Evolutionary conservation across 2,888 invertebrate genomes (phyloP), one percentile per base, ranked within the genome.

Genomic region (Sphaerophoria taeniata): DNA sequence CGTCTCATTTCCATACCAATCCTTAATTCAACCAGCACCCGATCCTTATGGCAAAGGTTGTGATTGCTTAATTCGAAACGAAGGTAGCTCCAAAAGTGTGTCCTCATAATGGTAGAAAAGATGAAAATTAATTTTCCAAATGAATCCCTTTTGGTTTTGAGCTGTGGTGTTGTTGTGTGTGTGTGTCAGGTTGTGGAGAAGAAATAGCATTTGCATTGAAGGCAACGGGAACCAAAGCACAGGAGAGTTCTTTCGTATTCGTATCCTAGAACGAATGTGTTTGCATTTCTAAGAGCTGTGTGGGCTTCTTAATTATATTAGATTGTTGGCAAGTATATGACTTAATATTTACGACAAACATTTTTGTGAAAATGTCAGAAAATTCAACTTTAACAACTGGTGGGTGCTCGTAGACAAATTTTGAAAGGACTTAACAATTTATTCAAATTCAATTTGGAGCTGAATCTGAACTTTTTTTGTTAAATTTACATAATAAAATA

Each of bases 121-220:
- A 70, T 72, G 70, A 51, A 77, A 83, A 83, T 78, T 83, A 56
- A 73, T 83, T 83, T 74, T 78, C 73, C 70, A 78, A 78, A 73
- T 78, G 72, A 78, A 51, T 78, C 69, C 45, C 49, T 53, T 7
- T 9, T 51, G 67, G 67, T 7, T 67, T 16, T 24, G n/a, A 33
- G n/a, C 56, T 58, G 36, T 34, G 39, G 5, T 58, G 11, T 14
- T 9, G 39, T 4, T 49, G n/a, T 14, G 47, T 6, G 4, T 14
- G 49, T 3, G 43, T 12, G 4, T 43, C 12, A 9, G 16, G 49
- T 31, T 53, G 0, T 12, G 51, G 12, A 45, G n/a, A 60, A 45
- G n/a, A 60, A 47, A 47, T 45, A 36, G 33, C 60, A 16, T 77
- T 63, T 63, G 69, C 69, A 65, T 65, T 80, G 39, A 58, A 9